These are phyloP conservation scores for Endomychus coccineus DNA, from an alignment of 2,888 invertebrate genomes.

Conservation along the genomic window DNA sequence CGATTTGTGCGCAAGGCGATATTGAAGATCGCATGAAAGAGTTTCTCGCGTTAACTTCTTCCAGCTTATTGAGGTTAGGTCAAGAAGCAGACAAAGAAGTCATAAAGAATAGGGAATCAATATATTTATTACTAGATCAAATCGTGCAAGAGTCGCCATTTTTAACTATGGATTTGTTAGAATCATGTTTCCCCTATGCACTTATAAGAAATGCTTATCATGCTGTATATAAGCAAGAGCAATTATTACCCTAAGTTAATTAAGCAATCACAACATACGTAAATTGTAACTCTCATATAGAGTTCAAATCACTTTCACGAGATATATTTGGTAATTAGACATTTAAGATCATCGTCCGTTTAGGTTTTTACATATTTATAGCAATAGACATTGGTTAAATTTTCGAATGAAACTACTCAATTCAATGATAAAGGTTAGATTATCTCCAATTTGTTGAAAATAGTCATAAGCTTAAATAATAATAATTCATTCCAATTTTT, in stretches of 20 bases:
- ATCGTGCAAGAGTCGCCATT: conserved; percentile 98
- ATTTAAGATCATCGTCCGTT: no score
- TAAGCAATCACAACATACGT: conserved; percentile 5
- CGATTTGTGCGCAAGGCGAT: conserved; percentile 91
- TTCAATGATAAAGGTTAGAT: no score
- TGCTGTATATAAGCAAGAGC: conserved; percentile 87
- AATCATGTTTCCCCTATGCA: conserved; percentile 98
- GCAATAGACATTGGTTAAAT: no score
- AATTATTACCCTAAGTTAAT: conserved; percentile 46
- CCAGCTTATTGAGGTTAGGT: conserved; percentile 86
- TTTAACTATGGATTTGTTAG: conserved; percentile 95
- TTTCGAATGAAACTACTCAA: no score
- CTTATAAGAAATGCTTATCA: conserved; percentile 97
- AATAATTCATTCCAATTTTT: no score
- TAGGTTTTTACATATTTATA: no score
- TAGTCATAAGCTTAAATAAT: no score
- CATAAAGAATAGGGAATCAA: conserved; percentile 90
- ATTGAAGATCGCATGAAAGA: conserved; percentile 98
- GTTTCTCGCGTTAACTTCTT: conserved; percentile 86
- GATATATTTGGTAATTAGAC: no score
- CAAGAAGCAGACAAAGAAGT: conserved; percentile 94
- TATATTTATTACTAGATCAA: conserved; percentile 92
- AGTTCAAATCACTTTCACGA: no score
- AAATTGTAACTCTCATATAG: no score
- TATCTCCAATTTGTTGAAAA: no score